A percentile compares a stretch with the other conserved stretches of the same genome.
These are phyloP conservation scores for Halesus radiatus DNA, from an alignment of 1,140 invertebrate genomes.

Conservation along the genomic window DNA sequence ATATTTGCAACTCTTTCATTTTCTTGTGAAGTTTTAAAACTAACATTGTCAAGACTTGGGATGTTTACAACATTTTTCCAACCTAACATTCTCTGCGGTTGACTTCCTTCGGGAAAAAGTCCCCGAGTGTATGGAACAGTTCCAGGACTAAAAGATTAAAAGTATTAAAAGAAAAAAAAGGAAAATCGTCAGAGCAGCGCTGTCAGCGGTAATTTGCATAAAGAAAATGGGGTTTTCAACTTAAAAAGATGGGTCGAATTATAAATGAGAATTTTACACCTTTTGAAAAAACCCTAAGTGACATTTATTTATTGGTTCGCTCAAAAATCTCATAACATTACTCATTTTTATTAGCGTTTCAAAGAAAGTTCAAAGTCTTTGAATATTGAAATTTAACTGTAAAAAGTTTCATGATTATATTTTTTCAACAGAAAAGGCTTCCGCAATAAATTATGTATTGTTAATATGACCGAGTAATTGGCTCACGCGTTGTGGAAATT, in stretches of 20 bases:
- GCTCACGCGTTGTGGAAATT: too few species aligned
- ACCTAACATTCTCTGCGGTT: neutral
- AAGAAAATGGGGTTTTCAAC: conserved; percentile 18
- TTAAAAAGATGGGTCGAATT: conserved; percentile 14
- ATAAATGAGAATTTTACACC: conserved; percentile 8
- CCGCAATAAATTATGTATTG: too few species aligned
- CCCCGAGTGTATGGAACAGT: neutral
- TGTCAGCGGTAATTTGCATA: conserved; percentile 31
- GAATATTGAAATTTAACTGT: too few species aligned
- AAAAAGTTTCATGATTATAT: too few species aligned
- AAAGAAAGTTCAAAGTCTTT: too few species aligned
- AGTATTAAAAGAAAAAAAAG: neutral
- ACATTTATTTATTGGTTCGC: conserved; percentile 16
- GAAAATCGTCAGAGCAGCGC: neutral
- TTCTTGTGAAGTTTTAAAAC: too few species aligned
- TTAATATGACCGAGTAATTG: too few species aligned
- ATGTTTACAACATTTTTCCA: neutral
- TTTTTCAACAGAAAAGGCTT: too few species aligned
- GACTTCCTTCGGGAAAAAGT: neutral
- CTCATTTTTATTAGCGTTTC: too few species aligned
- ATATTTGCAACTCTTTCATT: too few species aligned
- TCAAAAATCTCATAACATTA: neutral
- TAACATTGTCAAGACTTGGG: too few species aligned
- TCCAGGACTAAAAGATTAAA: neutral
- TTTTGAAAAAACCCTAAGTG: neutral